A percentile compares a stretch with the other conserved stretches of the same genome.
Evolutionary conservation across 2,888 invertebrate species (phyloP).

Genomic region (Ochropacha duplaris): DNA sequence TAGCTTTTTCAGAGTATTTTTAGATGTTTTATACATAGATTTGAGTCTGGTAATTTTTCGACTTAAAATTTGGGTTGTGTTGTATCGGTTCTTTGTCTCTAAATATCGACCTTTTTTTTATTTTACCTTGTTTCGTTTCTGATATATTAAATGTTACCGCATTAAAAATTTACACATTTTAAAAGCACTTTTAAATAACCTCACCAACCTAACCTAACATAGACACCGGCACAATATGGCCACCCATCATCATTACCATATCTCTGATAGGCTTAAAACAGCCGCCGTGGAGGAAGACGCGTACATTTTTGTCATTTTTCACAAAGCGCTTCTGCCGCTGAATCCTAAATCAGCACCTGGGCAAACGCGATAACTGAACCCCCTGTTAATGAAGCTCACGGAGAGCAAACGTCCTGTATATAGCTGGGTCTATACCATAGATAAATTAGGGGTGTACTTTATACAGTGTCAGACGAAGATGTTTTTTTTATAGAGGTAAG

Average conservation of each 20-base stretch:
- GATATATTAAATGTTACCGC: too few species aligned
- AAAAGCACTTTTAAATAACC: background rate
- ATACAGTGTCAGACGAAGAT: background rate
- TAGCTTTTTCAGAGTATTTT: too few species aligned
- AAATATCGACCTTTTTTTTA: too few species aligned
- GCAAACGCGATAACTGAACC: conserved; percentile 51
- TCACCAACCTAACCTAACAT: background rate
- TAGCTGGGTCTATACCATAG: background rate
- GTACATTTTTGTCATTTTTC: conserved; percentile 21
- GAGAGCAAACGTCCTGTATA: conserved; percentile 16
- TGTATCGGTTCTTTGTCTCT: too few species aligned
- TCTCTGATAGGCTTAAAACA: conserved; percentile 3
- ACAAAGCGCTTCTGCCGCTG: conserved; percentile 29
- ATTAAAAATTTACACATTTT: too few species aligned
- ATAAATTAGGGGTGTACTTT: background rate
- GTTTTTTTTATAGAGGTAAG: background rate
- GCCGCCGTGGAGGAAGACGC: background rate
- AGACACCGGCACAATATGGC: conserved; percentile 3
- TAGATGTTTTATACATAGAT: too few species aligned
- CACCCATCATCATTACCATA: conserved; percentile 5
- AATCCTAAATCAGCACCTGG: conserved; percentile 48
- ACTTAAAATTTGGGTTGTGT: too few species aligned
- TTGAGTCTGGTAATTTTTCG: too few species aligned
- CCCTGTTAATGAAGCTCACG: conserved; percentile 33
- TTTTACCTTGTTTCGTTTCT: too few species aligned